Evolutionary conservation across 2,113 vertebrate genomes (phyloP), one percentile per base, ranked within the genome.

Genomic region (Heterotilapia buettikoferi): DNA sequence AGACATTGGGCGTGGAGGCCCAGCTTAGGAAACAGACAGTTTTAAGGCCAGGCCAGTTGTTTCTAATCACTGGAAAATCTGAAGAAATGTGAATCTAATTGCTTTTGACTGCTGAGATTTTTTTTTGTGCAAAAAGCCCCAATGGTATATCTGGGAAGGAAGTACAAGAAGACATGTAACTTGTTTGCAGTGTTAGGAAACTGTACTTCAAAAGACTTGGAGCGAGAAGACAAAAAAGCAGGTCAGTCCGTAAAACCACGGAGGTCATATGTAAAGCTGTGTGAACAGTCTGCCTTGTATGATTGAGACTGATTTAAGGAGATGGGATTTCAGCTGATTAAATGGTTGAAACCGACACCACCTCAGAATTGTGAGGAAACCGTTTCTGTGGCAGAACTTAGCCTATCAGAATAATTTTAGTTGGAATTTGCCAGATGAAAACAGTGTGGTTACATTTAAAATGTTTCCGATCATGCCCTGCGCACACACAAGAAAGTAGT

Each of bases 51-150:
- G 78, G 92, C 82, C 84, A 92, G 87, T 94, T 91, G 90, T 84
- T 94, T 94, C 89, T 89, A 86, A 93, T 94, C 86, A 89, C 33
- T 92, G 93, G 91, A 92, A 94, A 90, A 90, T 92, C 83, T 85
- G 85, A 33, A 82, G 84, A 92, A 95, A 94, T 92, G 89, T 94
- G 90, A 93, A 87, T 90, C 81, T 90, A 94, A 96, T 92, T 93
- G 90, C 81, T 90, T 93, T 88, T 89, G 93, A 95, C 89, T 88
- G 91, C 88, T 54, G n/a, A 19, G 38, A 79, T 6, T 21, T 80
- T 31, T 19, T 52, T 10, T 38, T 66, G 56, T 80, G 11, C 19
- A 14, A 21, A 26, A 56, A 87, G 68, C n/a, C 56, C 45, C 53
- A 2, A 59, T 56, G 68, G 26, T 90, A 92, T 45, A 85, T 33